Conservation (phyloP, 2,888 invertebrate genomes). For the Noctuana brunneofusca region DNA sequence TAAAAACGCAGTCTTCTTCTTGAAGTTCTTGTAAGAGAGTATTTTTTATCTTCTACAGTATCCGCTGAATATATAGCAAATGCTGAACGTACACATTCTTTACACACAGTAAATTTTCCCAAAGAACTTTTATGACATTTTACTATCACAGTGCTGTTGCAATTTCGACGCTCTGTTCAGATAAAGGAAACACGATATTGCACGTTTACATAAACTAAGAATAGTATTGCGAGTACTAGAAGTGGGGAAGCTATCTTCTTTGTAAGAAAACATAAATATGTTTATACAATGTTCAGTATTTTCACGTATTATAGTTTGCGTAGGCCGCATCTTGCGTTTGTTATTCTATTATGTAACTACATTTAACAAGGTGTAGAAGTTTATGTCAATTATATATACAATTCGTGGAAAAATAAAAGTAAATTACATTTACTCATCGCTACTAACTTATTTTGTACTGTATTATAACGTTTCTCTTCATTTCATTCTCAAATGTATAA, state of each 20-base stretch:
- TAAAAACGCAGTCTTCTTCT: neutral
- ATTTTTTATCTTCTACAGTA: neutral
- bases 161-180: conserved; percentile 21
- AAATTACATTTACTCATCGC: no score
- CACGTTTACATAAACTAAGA: conserved; percentile 17
- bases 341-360: no score
- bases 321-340: no score
- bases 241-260: conserved; percentile 7
- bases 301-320: neutral
- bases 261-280: neutral
- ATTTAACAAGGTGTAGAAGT: no score
- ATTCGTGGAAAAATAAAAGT: no score
- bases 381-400: no score
- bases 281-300: neutral
- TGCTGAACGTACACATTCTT: neutral
- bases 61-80: neutral
- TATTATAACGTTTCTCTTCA: no score
- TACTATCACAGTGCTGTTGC: conserved; percentile 22
- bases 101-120: conserved; percentile 14
- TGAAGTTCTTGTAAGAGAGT: neutral
- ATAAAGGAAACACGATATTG: conserved; percentile 23
- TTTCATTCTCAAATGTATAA: no score
- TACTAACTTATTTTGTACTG: no score
- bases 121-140: conserved; percentile 21
- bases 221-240: neutral